These are phyloP conservation scores for Leptinotarsa peninsularis DNA, from an alignment of 2,888 invertebrate species.

Conservation along the genomic window DNA sequence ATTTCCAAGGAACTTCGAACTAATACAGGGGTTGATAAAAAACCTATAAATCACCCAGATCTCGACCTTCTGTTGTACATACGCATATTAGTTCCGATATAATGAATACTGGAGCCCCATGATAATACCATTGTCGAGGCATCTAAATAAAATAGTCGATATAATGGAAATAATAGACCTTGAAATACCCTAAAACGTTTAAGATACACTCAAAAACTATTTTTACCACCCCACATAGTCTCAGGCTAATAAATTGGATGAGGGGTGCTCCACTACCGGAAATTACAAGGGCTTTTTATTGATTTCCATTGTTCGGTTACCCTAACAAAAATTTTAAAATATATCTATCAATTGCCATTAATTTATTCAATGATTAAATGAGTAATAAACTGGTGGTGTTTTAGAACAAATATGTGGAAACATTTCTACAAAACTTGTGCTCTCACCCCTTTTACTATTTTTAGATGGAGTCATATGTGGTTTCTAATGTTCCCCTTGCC, in stretches of 20 bases:
- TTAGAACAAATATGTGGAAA: no score
- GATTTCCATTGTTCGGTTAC: constrained; percentile 10
- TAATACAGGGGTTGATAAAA: not conserved
- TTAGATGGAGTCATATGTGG: no score
- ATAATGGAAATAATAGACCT: constrained; percentile 30
- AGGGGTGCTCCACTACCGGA: constrained; percentile 13
- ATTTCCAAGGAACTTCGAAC: not conserved
- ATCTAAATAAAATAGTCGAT: constrained; percentile 30
- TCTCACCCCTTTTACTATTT: no score
- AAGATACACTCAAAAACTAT: constrained; percentile 35
- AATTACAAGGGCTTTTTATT: constrained; percentile 15
- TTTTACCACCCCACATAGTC: constrained; percentile 33
- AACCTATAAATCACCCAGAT: constrained; percentile 18
- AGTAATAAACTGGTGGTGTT: not conserved
- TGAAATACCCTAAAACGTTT: constrained; percentile 26
- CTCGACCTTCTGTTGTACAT: constrained; percentile 16
- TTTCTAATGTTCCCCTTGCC: no score
- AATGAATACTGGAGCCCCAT: constrained; percentile 24
- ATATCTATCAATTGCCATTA: not conserved
- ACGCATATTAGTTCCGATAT: constrained; percentile 19
- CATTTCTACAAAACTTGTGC: no score
- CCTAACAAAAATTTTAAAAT: constrained; percentile 4
- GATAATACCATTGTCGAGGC: constrained; percentile 31
- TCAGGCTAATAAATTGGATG: constrained; percentile 24
- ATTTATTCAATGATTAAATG: not conserved